A percentile compares a stretch with the other conserved stretches of the same genome.
These are phyloP conservation scores for Orchesella cincta DNA, from an alignment of 1,140 invertebrate species.

Conservation along the genomic window DNA sequence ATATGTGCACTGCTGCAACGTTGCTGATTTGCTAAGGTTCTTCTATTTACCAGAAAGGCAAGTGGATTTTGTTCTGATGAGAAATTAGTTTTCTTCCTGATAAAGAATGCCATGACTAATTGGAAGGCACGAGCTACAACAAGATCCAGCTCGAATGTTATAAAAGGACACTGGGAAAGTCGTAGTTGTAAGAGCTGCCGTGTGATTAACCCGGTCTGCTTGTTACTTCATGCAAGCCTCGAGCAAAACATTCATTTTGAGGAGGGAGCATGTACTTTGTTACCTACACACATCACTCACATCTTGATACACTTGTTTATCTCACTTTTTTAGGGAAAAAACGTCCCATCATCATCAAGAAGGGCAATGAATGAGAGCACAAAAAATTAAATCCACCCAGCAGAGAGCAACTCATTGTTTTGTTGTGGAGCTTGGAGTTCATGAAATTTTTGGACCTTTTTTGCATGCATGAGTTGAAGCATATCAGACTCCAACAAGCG, in stretches of 20 bases:
- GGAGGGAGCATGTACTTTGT: too few species aligned
- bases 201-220: not conserved
- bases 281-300: too few species aligned
- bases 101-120: not conserved
- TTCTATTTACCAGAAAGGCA: not conserved
- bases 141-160: conserved; percentile 5
- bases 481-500: not conserved
- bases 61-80: not conserved
- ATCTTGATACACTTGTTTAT: not conserved
- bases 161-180: not conserved
- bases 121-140: conserved; percentile 13
- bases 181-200: not conserved
- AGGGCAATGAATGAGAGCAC: not conserved
- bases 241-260: not conserved
- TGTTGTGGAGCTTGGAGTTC: not conserved
- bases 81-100: conserved; percentile 9
- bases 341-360: not conserved
- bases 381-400: not conserved
- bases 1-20: too few species aligned
- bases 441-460: not conserved
- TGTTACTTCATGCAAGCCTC: not conserved
- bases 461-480: conserved; percentile 11
- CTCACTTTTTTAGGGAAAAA: not conserved
- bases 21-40: not conserved
- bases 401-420: not conserved